Conservation (phyloP, 1,140 invertebrate species). For the Drosophila virilis region DNA sequence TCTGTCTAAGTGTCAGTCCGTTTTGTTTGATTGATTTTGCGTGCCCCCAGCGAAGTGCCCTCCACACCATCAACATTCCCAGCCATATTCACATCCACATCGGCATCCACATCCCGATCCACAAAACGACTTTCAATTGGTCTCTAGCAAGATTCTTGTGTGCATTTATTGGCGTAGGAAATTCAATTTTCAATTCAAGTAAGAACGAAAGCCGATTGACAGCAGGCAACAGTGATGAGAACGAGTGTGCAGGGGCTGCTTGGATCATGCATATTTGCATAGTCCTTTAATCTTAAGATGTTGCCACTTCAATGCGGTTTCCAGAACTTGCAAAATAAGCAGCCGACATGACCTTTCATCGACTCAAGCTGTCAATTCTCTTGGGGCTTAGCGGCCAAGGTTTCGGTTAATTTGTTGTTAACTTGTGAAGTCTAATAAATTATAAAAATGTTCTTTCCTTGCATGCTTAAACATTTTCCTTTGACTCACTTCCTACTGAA, state of each 20-base stretch:
- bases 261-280: constrained; percentile 38
- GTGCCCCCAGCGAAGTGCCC: constrained; percentile 1
- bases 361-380: background rate
- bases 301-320: constrained; percentile 12
- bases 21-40: constrained; percentile 64
- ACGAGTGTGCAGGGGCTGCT: background rate
- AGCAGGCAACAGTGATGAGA: constrained; percentile 37
- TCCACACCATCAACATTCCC: background rate
- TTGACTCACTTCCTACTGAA: no score
- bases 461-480: no score
- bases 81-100: background rate
- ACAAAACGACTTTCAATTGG: background rate
- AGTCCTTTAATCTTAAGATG: constrained; percentile 23
- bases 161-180: constrained; percentile 64
- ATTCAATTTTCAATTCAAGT: constrained; percentile 57
- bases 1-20: constrained; percentile 63
- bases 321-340: background rate
- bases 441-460: background rate
- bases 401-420: background rate
- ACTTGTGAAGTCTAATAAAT: constrained; percentile 15
- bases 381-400: background rate
- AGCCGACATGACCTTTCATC: background rate
- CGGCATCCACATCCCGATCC: background rate
- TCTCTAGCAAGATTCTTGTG: constrained; percentile 14
- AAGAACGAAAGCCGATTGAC: constrained; percentile 47